Conservation (phyloP, 2,797 vertebrate species). For the Todus mexicanus region DNA sequence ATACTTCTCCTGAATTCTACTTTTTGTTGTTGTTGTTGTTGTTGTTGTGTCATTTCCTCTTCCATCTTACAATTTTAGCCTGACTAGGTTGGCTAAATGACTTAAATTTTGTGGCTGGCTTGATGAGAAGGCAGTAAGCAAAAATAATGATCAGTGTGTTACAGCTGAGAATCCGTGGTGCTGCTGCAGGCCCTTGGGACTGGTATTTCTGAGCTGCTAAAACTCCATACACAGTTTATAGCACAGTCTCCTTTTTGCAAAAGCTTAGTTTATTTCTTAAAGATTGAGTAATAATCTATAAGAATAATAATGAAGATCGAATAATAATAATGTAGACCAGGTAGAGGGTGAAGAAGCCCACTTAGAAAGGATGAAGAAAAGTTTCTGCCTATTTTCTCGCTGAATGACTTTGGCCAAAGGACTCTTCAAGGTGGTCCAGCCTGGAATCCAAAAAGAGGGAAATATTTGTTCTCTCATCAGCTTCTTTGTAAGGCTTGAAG, state of each 20-base stretch:
- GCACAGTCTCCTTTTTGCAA: not conserved
- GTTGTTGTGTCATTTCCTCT: not conserved
- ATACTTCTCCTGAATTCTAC: not conserved
- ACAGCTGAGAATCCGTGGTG: not conserved
- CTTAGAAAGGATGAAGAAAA: not conserved
- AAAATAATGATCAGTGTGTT: not conserved
- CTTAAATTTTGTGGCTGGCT: not conserved
- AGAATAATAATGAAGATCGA: no score
- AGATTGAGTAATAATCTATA: not conserved
- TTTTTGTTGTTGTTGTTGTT: no score
- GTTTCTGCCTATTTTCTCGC: not conserved
- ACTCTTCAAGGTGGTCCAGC: not conserved
- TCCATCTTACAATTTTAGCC: not conserved
- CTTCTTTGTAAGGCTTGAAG: not conserved
- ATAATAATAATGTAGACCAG: not conserved
- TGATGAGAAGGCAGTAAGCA: not conserved
- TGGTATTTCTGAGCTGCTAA: not conserved
- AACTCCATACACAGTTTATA: rapidly evolving
- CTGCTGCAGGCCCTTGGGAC: not conserved
- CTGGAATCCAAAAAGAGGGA: not conserved
- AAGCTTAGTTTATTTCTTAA: not conserved
- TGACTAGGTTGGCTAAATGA: not conserved
- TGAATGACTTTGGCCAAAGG: not conserved
- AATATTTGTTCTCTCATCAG: not conserved
- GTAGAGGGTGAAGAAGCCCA: not conserved